Conservation (phyloP, 2,797 vertebrate genomes). For the Furcifer pardalis region DNA sequence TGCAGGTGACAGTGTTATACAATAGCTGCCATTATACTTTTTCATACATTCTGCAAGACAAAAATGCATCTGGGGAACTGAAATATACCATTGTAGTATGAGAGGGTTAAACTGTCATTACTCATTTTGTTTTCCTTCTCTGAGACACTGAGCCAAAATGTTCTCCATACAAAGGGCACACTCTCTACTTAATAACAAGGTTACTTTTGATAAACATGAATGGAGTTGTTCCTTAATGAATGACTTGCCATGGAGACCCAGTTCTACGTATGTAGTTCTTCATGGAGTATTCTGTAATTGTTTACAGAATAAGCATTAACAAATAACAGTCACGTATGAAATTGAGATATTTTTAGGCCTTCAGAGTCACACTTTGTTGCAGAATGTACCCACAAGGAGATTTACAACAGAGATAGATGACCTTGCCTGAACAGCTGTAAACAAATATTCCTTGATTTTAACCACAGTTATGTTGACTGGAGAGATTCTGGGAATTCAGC, state of each 20-base stretch:
- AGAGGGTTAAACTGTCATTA: conserved; percentile 33
- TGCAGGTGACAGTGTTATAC: neutral
- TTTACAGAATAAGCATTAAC: conserved; percentile 23
- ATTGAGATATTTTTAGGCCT: too few relatives aligned
- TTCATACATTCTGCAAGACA: neutral
- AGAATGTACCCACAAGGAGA: too few relatives aligned
- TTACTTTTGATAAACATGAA: neutral
- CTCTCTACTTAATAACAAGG: neutral
- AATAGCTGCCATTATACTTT: neutral
- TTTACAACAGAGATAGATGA: too few relatives aligned
- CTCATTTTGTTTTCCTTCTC: conserved; percentile 13
- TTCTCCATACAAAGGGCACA: neutral
- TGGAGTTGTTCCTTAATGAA: neutral
- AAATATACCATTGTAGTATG: neutral
- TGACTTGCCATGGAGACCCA: conserved; percentile 4
- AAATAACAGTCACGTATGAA: too few relatives aligned
- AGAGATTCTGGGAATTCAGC: too few relatives aligned
- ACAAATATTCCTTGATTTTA: too few relatives aligned
- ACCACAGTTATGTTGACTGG: too few relatives aligned
- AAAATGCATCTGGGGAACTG: neutral
- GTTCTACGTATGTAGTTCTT: conserved; percentile 12
- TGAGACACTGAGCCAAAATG: neutral
- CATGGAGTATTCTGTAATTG: neutral
- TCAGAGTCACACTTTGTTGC: too few relatives aligned
- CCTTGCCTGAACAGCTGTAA: too few relatives aligned